phyloP scores from a whole-genome alignment of 2,888 invertebrate genomes.

The Drosophila yooni region DNA sequence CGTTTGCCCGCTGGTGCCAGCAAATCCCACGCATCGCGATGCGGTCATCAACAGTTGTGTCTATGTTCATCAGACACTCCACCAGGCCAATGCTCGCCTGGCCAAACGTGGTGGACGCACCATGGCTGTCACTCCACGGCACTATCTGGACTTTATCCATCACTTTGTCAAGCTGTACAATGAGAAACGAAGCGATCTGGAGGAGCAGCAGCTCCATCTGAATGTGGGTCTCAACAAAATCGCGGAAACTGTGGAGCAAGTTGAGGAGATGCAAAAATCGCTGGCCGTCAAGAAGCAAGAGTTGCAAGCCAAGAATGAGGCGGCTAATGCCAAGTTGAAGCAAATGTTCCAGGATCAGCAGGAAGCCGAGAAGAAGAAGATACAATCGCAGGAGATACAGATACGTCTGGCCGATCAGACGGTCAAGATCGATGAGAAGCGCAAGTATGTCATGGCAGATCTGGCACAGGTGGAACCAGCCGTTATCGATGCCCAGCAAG shows the following conservation, averaged over 20 bases:
- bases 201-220: constrained; percentile 99
- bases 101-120: constrained; percentile 96
- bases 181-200: constrained; percentile 98
- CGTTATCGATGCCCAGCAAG: constrained; percentile 98
- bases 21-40: constrained; percentile 93
- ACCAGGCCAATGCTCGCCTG: constrained; percentile 95
- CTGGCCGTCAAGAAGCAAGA: constrained; percentile 98
- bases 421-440: constrained; percentile 96
- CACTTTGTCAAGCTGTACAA: constrained; percentile 99
- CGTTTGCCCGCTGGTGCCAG: constrained; percentile 91
- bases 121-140: constrained; percentile 98
- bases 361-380: constrained; percentile 99
- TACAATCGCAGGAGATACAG: constrained; percentile 98
- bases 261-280: constrained; percentile 99
- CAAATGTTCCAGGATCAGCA: constrained; percentile 99
- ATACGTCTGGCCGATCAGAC: constrained; percentile 94
- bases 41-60: constrained; percentile 99
- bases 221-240: constrained; percentile 99
- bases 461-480: constrained; percentile 99
- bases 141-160: constrained; percentile 99
- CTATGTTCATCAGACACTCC: constrained; percentile 98
- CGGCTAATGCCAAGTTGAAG: constrained; percentile 99
- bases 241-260: constrained; percentile 99
- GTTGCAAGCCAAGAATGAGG: constrained; percentile 98
- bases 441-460: constrained; percentile 97